Base-by-base conservation (phyloP, 1,140 invertebrate genomes). In the Chironomus tepperi region DNA sequence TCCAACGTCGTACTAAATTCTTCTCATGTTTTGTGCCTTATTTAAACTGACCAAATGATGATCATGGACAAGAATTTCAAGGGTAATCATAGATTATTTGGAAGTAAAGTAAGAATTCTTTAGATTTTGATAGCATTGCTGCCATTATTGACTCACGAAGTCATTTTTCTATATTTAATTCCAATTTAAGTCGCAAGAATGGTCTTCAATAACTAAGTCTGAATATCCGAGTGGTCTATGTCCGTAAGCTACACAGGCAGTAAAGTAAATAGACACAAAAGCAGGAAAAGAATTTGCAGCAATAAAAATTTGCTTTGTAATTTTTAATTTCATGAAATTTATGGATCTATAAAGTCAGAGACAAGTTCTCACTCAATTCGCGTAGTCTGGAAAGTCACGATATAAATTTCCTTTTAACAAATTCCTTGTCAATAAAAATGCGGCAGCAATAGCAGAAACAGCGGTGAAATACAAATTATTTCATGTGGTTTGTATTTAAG, bases 261-360 rank as follows among this genome's bases (percentile, higher is more conserved):
- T 2, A 34, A 57, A 3, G 3, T 15, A 57, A n/a, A 5, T 5
- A 3, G 10, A 57, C 3, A 9, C 7, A 57, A 57, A 57, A 57
- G 12, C 47, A 57, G 47, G 47, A 57, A 57, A 57, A 57, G 47
- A 57, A 57, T 57, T 57, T 57, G 47, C 47, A n/a, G 47, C 47
- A 57, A 57, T 57, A 57, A 57, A 57, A 57, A 57, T 57, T n/a
- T 34, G 24, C 12, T 57, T 57, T 57, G 47, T 57, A 57, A 57
- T 47, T 47, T 57, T 12, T 57, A 57, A 57, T 47, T 47, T 34
- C 24, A 34, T 57, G 47, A 57, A 57, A 57, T 57, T 57, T 57
- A 57, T 57, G 8, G n/a, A 57, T n/a, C 8, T 57, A 57, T n/a
- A 57, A 57, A 57, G 12, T 9, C 47, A 57, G n/a, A 9, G 15